phyloP scores from a whole-genome alignment of 2,113 vertebrate species.

The Acanthochromis polyacanthus region DNA sequence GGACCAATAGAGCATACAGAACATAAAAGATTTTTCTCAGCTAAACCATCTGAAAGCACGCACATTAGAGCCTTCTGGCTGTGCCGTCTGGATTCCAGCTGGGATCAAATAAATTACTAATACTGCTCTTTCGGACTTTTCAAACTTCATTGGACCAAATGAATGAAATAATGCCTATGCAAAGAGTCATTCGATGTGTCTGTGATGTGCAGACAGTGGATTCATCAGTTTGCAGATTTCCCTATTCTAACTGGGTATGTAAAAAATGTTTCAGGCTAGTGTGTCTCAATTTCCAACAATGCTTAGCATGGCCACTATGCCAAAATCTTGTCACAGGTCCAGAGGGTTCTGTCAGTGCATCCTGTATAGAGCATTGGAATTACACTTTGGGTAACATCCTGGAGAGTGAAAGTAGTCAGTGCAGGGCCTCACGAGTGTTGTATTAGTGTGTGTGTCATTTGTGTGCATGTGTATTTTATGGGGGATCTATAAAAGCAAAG shows the following conservation, averaged over 20 bases:
- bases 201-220: not conserved
- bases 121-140: not conserved
- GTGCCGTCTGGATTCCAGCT: not conserved
- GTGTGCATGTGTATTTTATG: slow-evolving; percentile 46
- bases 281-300: slow-evolving; percentile 8
- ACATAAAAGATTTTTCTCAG: too few species aligned
- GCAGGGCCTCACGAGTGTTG: slow-evolving; percentile 15
- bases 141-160: not conserved
- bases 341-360: not conserved
- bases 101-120: not conserved
- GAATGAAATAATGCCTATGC: not conserved
- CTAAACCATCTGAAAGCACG: not conserved
- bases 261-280: not conserved
- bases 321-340: not conserved
- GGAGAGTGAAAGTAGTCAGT: not conserved
- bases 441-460: slow-evolving; percentile 11
- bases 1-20: not conserved
- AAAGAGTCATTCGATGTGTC: not conserved
- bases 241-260: not conserved
- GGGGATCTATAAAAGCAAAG: slow-evolving; percentile 75
- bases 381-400: not conserved
- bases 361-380: not conserved
- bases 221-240: not conserved
- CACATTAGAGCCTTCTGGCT: not conserved
- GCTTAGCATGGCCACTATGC: not conserved